A percentile compares a stretch with the other conserved stretches of the same genome.
Evolutionary conservation across 2,888 invertebrate genomes (phyloP).

Genomic region (Pyralis farinalis): DNA sequence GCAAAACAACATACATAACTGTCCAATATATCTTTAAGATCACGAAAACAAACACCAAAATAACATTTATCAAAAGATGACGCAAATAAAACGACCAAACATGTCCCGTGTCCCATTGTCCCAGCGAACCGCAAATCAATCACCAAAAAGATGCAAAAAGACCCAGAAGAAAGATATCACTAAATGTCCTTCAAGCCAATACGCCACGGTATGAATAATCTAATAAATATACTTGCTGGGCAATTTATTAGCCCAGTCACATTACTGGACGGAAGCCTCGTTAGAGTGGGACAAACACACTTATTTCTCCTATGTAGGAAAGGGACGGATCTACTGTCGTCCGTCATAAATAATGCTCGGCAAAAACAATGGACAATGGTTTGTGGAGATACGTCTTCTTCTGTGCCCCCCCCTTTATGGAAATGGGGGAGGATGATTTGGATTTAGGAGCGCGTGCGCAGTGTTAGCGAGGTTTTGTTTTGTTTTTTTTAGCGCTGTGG

Average conservation of each 20-base stretch:
- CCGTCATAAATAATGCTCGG: constrained; percentile 76
- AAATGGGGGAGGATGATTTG: constrained; percentile 23
- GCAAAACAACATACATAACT: too few species aligned
- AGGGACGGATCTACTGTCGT: constrained; percentile 53
- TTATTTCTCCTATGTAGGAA: constrained; percentile 30
- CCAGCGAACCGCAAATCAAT: constrained; percentile 63
- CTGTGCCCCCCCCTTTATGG: constrained; percentile 39
- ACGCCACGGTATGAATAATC: constrained; percentile 78
- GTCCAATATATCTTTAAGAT: too few species aligned
- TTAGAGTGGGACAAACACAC: constrained; percentile 37
- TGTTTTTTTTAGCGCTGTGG: too few species aligned
- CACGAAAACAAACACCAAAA: too few species aligned
- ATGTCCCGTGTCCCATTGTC: constrained; percentile 27
- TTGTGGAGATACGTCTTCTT: constrained; percentile 79
- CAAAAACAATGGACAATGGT: constrained; percentile 81
- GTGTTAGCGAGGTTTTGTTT: constrained; percentile 10
- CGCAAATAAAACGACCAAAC: background rate
- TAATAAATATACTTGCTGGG: constrained; percentile 78
- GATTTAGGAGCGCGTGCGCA: constrained; percentile 41
- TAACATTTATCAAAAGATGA: background rate
- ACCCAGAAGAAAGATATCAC: constrained; percentile 20
- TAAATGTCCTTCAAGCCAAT: constrained; percentile 67
- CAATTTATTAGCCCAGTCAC: constrained; percentile 71
- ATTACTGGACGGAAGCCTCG: constrained; percentile 72
- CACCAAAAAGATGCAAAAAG: constrained; percentile 44